Evolutionary conservation across 2,888 invertebrate species (phyloP).

Genomic region (Drosophila kokeensis): DNA sequence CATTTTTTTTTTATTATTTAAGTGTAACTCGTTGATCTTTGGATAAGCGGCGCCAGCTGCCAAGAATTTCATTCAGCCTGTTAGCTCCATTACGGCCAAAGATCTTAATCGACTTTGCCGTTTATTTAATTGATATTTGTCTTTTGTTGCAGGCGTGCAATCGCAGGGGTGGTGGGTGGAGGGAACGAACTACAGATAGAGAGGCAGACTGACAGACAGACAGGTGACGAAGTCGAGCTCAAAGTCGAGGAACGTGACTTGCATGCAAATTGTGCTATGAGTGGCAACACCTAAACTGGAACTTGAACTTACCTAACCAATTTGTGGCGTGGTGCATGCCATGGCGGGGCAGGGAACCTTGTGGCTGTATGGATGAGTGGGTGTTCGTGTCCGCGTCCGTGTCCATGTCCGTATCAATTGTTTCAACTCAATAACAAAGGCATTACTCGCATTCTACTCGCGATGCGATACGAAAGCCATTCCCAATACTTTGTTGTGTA

Average conservation of each 20-base stretch:
- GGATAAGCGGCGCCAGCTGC: constrained; percentile 8
- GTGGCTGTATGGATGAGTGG: background rate
- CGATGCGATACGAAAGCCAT: constrained; percentile 18
- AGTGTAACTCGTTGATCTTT: constrained; percentile 11
- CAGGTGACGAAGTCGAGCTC: constrained; percentile 45
- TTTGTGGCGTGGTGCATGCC: constrained; percentile 1
- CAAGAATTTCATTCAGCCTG: constrained; percentile 37
- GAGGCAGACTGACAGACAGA: constrained; percentile 7
- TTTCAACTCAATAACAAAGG: constrained; percentile 42
- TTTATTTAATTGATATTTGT: constrained; percentile 46
- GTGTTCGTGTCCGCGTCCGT: constrained; percentile 4
- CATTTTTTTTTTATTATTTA: background rate
- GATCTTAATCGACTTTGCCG: constrained; percentile 32
- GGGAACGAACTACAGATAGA: constrained; percentile 6
- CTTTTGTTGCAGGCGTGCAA: constrained; percentile 11
- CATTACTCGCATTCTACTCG: constrained; percentile 41
- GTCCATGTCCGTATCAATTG: constrained; percentile 40
- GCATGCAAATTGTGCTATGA: constrained; percentile 68
- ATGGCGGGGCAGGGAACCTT: constrained; percentile 4
- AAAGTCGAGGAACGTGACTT: constrained; percentile 65
- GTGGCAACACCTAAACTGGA: constrained; percentile 42
- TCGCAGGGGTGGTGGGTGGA: too few species aligned
- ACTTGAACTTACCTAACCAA: constrained; percentile 42
- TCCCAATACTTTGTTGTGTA: background rate
- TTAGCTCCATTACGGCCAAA: constrained; percentile 36